Evolutionary conservation across 2,888 invertebrate genomes (phyloP).

Genomic region (Zelleria hepariella): DNA sequence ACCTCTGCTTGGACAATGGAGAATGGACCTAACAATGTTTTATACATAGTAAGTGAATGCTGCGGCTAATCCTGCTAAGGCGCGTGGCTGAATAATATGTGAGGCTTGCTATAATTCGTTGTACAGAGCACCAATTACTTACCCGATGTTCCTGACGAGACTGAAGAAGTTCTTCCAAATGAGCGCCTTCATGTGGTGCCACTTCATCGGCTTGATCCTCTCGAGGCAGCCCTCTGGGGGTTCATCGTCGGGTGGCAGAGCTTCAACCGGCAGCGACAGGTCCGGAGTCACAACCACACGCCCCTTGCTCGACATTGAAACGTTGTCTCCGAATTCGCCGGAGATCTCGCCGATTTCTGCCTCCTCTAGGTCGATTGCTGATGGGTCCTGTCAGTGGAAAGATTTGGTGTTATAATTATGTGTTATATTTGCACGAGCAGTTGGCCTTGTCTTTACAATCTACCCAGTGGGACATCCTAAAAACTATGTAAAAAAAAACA

Average conservation of each 20-base stretch:
- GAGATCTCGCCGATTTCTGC: constrained; percentile 83
- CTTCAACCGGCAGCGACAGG: constrained; percentile 56
- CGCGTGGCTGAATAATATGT: too few relatives aligned
- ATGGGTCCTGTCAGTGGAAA: constrained; percentile 60
- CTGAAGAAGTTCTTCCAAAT: constrained; percentile 92
- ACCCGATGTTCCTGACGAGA: constrained; percentile 89
- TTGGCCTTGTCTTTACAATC: too few relatives aligned
- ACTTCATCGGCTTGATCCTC: constrained; percentile 75
- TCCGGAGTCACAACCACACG: constrained; percentile 76
- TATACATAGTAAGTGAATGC: too few relatives aligned
- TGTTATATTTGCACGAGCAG: too few relatives aligned
- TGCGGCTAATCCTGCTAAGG: too few relatives aligned
- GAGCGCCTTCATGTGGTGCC: constrained; percentile 83
- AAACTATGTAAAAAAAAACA: too few relatives aligned
- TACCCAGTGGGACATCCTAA: too few relatives aligned
- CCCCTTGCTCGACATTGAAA: constrained; percentile 82
- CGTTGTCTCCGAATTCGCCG: constrained; percentile 89
- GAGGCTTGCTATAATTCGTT: too few relatives aligned
- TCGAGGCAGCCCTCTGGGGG: constrained; percentile 68
- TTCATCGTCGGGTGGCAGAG: constrained; percentile 79
- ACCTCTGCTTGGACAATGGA: too few relatives aligned
- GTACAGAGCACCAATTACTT: constrained; percentile 22
- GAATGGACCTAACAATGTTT: too few relatives aligned
- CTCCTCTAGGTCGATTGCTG: constrained; percentile 76
- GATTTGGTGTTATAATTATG: background rate